Conservation (phyloP, 2,797 vertebrate genomes). For the Sciurus carolinensis region DNA sequence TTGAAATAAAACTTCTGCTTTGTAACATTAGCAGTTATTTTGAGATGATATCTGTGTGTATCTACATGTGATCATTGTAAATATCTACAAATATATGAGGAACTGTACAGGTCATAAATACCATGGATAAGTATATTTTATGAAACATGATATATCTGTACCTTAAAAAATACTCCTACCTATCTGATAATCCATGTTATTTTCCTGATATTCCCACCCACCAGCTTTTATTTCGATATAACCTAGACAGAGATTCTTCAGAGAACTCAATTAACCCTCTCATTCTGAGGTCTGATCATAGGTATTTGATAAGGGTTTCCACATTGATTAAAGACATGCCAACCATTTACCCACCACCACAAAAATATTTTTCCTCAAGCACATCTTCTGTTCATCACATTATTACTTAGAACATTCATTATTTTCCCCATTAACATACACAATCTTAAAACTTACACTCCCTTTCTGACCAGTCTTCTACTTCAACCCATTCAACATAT, state of each 20-base stretch:
- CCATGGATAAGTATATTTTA: neutral
- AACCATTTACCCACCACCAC: neutral
- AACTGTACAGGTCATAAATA: conserved; percentile 7
- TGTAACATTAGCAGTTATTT: neutral
- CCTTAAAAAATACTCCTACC: neutral
- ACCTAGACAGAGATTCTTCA: neutral
- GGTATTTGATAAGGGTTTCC: neutral
- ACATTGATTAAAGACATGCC: neutral
- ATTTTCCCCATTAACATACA: neutral
- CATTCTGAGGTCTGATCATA: neutral
- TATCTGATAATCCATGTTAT: neutral
- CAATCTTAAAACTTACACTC: neutral
- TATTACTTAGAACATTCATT: neutral
- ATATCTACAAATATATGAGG: neutral
- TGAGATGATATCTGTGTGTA: neutral
- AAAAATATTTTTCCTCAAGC: neutral
- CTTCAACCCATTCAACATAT: neutral
- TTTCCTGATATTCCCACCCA: neutral
- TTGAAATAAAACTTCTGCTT: conserved; percentile 49
- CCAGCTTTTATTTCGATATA: neutral
- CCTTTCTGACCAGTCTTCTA: neutral
- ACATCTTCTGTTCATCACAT: neutral
- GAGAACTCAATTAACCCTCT: neutral
- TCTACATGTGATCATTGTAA: neutral
- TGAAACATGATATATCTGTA: neutral